A percentile compares a stretch with the other conserved stretches of the same genome.
Conservation (phyloP, 2,113 vertebrate genomes). For the Atherinomorus stipes region DNA sequence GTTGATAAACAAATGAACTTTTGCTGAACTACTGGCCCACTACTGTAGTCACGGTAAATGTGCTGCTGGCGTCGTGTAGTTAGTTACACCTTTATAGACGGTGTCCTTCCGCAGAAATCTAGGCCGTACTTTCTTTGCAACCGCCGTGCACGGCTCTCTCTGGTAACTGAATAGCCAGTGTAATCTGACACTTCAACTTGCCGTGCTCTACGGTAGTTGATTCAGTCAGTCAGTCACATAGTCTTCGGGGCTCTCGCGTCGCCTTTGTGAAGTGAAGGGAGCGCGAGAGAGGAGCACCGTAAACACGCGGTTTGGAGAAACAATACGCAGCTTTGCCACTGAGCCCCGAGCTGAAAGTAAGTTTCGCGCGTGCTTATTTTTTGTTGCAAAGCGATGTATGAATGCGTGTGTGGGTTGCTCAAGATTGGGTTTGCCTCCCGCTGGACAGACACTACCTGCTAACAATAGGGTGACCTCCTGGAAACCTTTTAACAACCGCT, state of each 20-base stretch:
- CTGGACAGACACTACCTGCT: constrained; percentile 78
- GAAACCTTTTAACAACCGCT: constrained; percentile 70
- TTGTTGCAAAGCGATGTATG: constrained; percentile 56
- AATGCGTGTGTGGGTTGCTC: constrained; percentile 50
- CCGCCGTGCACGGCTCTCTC: constrained; percentile 91
- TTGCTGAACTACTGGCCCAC: too few species aligned
- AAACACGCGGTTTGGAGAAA: constrained; percentile 71
- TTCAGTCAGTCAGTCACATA: constrained; percentile 98
- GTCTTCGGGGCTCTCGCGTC: constrained; percentile 90
- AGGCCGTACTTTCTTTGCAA: constrained; percentile 88
- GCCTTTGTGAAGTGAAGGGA: constrained; percentile 87
- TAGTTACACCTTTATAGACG: constrained; percentile 41
- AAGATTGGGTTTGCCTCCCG: constrained; percentile 74
- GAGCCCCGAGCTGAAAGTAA: constrained; percentile 88
- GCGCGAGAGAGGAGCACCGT: constrained; percentile 60
- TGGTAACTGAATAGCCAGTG: constrained; percentile 99
- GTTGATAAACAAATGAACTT: too few species aligned
- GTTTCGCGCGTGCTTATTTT: constrained; percentile 83
- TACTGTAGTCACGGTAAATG: neutral
- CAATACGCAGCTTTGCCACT: constrained; percentile 76
- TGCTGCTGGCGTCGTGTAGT: constrained; percentile 41
- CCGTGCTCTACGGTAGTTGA: constrained; percentile 97
- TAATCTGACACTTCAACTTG: constrained; percentile 99
- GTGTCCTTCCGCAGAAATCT: constrained; percentile 81
- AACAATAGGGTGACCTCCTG: constrained; percentile 88